Base-by-base conservation (phyloP, 2,797 vertebrate genomes). In the Mastacembelus armatus region DNA sequence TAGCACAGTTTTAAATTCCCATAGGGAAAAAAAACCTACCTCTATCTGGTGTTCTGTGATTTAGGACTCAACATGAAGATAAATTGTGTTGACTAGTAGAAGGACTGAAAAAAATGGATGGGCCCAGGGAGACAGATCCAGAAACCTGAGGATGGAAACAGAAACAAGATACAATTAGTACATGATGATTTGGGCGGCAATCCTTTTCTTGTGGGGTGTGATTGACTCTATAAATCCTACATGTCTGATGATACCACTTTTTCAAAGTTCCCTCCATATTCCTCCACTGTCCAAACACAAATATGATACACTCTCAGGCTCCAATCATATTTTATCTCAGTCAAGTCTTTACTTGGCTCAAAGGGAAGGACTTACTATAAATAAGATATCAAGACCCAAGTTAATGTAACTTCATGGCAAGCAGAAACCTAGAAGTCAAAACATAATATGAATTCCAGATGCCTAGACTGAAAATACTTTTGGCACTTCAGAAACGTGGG, bases 21-120 rank as follows among this genome's bases (percentile, higher is more conserved):
- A 12, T 4, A 24, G 19, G 4, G 39, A 14, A 58, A 30, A 24
- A 10, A 56, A 55, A 18, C 85, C 24, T 87, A 93, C 93, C 91
- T 93, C 74, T 93, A 89, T 88, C 73, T 88, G 80, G 48, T 79
- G 80, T 77, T 74, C 40, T 79, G 78, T 65, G 73, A 69, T 80
- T 74, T 80, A 60, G 39, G 76, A 85, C 72, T 87, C 84, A 89
- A 87, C 91, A 92, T 93, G 85, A 90, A 91, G 87, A 81, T 62
- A 21, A 79, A 70, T 45, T 45, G 78, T 58, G 40, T 50, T 7
- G 57, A 71, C 33, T 61, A 43, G 50, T 27, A 39, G 83, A 66
- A 39, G 49, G 55, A 29, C 56, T 73, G 65, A 63, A 77, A 57
- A n/a, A 55, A 32, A 44, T 18, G 19, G 42, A 45, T 26, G 27